Base-by-base conservation (phyloP, 2,888 invertebrate species). In the Xestia rhomboidea region DNA sequence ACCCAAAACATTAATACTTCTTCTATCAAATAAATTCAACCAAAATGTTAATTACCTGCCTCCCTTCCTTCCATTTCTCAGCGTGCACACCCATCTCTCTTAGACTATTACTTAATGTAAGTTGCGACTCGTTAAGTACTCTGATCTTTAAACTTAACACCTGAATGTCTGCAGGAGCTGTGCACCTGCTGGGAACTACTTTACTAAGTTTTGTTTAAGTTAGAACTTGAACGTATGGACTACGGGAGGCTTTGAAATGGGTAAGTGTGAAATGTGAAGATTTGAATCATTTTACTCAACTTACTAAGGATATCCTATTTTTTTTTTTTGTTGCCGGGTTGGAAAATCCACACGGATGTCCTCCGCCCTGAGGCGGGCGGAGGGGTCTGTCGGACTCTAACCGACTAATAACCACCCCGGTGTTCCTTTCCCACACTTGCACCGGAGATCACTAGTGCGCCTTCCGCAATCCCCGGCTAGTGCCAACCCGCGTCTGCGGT, bases 121-220 rank as follows among this genome's bases (percentile, higher is more conserved):
- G 63, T 79, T 76, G 27, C 2, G 38, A 57, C 24, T 76, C 54
- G 64, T 70, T 83, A 68, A 64, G 68, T n/a, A 30, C 46, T 64
- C 51, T 60, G 70, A 76, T 79, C 73, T 83, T 79, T 76, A 66
- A 83, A 83, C 83, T 79, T 76, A 76, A 75, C 71, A 71, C 70
- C 46, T 54, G 68, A 74, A 71, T 68, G 63, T 68, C 78, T 78
- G 70, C 62, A 68, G 60, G 21, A 51, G 30, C 41, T n/a, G 10
- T 79, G 83, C 84, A 83, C 83, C 84, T 83, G 83, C 67, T 62
- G 63, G 21, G 49, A 57, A 76, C 51, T 64, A 51, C 62, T 51
- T 71, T 13, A 7, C 24, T 66, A 71, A 78, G 76, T 76, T 79
- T 0, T 66, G 68, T 80, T 81, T 70, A 67, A 80, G 81, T 81